Conservation (phyloP, 1,140 invertebrate species). For the Pygmarrhopalites habei region DNA sequence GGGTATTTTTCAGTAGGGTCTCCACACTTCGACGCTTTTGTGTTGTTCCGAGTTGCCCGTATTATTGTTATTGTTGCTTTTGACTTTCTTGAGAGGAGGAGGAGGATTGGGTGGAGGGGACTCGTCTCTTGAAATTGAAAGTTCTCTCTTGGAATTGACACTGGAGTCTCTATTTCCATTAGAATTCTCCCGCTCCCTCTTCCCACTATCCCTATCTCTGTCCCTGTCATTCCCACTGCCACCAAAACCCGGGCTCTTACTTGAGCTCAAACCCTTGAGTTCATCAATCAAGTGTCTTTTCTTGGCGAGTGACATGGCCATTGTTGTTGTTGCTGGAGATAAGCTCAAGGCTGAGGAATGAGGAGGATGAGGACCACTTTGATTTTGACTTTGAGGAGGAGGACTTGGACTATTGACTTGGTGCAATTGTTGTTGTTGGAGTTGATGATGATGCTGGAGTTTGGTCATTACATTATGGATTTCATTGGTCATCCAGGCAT, state of each 20-base stretch:
- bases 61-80: constrained; percentile 10
- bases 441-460: constrained; percentile 36
- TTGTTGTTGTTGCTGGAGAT: not conserved
- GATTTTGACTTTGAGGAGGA: constrained; percentile 2
- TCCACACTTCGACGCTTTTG: constrained; percentile 27
- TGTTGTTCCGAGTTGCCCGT: constrained; percentile 3
- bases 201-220: not conserved
- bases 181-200: constrained; percentile 4
- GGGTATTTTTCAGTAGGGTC: constrained; percentile 27
- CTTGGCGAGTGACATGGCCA: not conserved
- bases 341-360: not conserved
- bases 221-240: no score
- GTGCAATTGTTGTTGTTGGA: constrained; percentile 23
- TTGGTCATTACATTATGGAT: constrained; percentile 37
- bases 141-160: no score
- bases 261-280: not conserved
- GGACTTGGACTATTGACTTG: constrained; percentile 19
- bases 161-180: not conserved
- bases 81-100: constrained; percentile 16
- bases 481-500: constrained; percentile 38
- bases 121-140: no score
- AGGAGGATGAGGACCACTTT: not conserved
- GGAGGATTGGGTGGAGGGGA: not conserved
- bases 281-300: constrained; percentile 32
- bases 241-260: not conserved